Conservation (phyloP, 2,888 invertebrate genomes). For the Euproctis similis region DNA sequence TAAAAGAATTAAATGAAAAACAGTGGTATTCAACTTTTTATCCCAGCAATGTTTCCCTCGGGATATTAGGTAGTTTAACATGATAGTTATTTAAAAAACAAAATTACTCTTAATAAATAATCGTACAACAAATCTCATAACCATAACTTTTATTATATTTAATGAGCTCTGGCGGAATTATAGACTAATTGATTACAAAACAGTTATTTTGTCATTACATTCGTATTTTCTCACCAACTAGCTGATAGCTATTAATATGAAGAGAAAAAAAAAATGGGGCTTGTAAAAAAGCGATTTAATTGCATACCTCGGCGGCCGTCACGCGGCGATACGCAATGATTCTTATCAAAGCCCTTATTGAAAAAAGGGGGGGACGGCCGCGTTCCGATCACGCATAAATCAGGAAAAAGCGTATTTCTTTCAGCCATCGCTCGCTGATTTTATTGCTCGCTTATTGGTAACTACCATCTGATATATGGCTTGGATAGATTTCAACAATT, state of each 20-base stretch:
- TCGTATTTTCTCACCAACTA: no score
- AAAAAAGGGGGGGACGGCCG: conserved; percentile 55
- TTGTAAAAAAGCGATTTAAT: conserved; percentile 46
- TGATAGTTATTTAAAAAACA: no score
- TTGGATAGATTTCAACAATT: conserved; percentile 18
- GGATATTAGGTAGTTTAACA: no score
- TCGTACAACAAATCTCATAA: no score
- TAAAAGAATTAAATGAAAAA: no score
- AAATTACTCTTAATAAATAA: no score
- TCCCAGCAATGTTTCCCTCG: no score
- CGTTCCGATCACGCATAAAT: conserved; percentile 68
- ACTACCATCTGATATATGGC: conserved; percentile 42
- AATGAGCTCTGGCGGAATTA: no score
- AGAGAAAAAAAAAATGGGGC: conserved; percentile 1
- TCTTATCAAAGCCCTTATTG: conserved; percentile 67
- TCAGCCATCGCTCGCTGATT: conserved; percentile 39
- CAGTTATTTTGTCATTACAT: no score
- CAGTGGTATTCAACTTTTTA: no score
- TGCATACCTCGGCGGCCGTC: conserved; percentile 48
- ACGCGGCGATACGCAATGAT: conserved; percentile 55
- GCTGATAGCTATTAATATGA: not conserved
- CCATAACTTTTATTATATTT: no score
- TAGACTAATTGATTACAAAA: no score
- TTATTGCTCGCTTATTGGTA: conserved; percentile 66
- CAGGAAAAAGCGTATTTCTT: conserved; percentile 54